Base-by-base conservation (phyloP, 2,113 vertebrate species). In the Siphamia tubifer region DNA sequence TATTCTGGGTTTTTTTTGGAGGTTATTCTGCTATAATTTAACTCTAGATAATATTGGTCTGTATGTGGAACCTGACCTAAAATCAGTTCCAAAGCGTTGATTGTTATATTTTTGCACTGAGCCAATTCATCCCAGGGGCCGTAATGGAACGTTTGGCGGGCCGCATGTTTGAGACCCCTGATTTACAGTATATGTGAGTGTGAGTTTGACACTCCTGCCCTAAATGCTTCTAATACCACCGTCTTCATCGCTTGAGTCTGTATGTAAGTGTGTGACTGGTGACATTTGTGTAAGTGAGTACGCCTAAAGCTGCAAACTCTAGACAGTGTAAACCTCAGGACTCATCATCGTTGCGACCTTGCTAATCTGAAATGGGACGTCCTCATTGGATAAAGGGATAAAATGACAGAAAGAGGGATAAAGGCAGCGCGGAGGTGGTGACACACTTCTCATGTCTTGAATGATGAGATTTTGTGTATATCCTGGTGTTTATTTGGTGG, bases 191-290 rank as follows among this genome's bases (percentile, higher is more conserved):
- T n/a, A n/a, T n/a, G n/a, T n/a, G n/a, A n/a, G n/a, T n/a, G n/a
- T n/a, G n/a, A n/a, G n/a, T n/a, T n/a, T n/a, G n/a, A n/a, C n/a
- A n/a, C n/a, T n/a, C n/a, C n/a, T n/a, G n/a, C n/a, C n/a, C n/a
- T 62, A 68, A 86, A 83, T 86, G 75, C 81, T 54, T 43, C 73
- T 85, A 86, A 86, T 84, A 52, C 76, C 40, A 20, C 79, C 77
- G 77, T 75, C 83, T 77, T 60, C 57, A 42, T 68, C 68, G 68
- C 75, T 84, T 82, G 81, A 77, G 51, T 73, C 66, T 32, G 76
- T 54, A 17, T 52, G 52, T 51, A 55, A 72, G 36, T 20, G 68
- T 36, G 45, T 20, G 30, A 53, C 45, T 36, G 45, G 38, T 56
- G 43, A 54, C 68, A 68, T 71, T 25, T 31, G 64, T n/a, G 45